Evolutionary conservation across 2,888 invertebrate species (phyloP), one percentile per base, ranked within the genome.

Genomic region (Antheraea assamensis): DNA sequence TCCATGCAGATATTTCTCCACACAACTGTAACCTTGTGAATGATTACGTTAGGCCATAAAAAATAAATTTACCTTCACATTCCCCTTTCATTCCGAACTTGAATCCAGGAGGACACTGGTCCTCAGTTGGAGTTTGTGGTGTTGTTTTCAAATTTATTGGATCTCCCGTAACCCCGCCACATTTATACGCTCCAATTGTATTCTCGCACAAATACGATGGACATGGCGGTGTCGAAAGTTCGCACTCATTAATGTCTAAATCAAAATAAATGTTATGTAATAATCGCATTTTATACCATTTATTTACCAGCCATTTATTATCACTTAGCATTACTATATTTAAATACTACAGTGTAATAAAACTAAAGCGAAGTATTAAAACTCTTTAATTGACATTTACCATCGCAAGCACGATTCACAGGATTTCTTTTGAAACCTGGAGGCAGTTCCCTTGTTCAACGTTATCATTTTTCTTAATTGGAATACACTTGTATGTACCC

Each of bases 191-290:
- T 0, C 95, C 95, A 0, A 95, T 84, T 0, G 94, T 94, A 74
- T 95, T 95, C 80, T 92, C 90, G 72, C 95, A 95, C 0, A 91
- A 77, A 71, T 90, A 90, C 0, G 79, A 64, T 0, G 92, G 90
- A 73, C 95, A 95, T 0, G 94, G 94, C 0, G 95, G 93, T n/a
- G 83, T 85, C 0, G 89, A 87, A 0, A 93, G 82, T 1, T 82
- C 79, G 71, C 99, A 99, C 90, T 99, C 99, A 86, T 99, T 96
- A 70, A 99, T 96, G 87, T 99, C 99, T 93, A 81, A 1, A 81
- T 79, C 47, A 35, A 47, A 58, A 15, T 61, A 24, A 1, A 31
- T 52, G 1, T 0, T 19, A 42, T 3, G 1, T 42, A 7, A 3
- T 7, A 8, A 42, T 1, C 42, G 8, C 8, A 42, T 42, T 42